Evolutionary conservation across 1,140 invertebrate genomes (phyloP), one percentile per base, ranked within the genome.

Genomic region (Uloborus diversus): DNA sequence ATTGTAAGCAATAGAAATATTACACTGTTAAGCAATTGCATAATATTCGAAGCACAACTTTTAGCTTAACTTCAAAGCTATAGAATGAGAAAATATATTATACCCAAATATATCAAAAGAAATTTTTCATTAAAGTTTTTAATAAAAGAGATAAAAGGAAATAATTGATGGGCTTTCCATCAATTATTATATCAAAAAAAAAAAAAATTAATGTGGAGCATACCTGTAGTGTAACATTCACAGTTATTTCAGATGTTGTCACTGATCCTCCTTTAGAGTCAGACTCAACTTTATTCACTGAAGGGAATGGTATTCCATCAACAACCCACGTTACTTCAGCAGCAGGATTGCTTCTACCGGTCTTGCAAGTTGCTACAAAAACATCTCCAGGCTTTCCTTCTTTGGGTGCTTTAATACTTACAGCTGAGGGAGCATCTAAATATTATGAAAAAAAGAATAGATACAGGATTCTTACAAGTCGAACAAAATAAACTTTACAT

Each of bases 271-370:
- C 94, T 76, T 88, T 86, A 14, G 42, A 25, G 32, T 80, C 90
- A 7, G 47, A 13, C 20, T 65, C 70, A 90, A 84, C 84, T 42
- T 75, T 66, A 35, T 83, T 83, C 17, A 84, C 84, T 3, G 84
- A 81, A 70, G 17, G 35, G 4, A 85, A 73, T 27, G 84, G 84
- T 35, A 83, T 81, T 7, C 94, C 94, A 80, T 84, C 83, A 14
- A 84, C 81, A 83, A 93, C 92, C 95, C 95, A 98, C 81, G 94
- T 95, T 81, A 99, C 93, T 82, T 94, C 93, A 4, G 96, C 93
- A 3, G 93, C 90, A 4, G 97, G 97, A 88, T 98, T 98, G 65
- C 94, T 94, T 83, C 94, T 93, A 51, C 94, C 92, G 1, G 96
- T 95, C 35, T 90, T 91, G 87, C 96, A 98, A 57, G 90, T 93